phyloP scores from a whole-genome alignment of 2,888 invertebrate genomes.

The Pyrrhia umbra region DNA sequence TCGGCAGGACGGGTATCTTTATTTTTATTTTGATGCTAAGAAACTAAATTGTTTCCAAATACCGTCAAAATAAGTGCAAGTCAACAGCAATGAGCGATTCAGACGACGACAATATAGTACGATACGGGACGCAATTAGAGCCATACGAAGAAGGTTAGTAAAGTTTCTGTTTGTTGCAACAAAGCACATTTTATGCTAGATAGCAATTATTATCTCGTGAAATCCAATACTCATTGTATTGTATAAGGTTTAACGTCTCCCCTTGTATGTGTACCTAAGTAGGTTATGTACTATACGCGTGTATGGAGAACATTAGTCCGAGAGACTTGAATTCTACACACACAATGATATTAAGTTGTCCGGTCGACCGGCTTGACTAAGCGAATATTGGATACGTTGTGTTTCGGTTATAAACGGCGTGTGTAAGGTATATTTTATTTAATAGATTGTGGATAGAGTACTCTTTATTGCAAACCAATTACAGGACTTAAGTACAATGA shows the following conservation, averaged over 20 bases:
- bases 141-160: slow-evolving; percentile 95
- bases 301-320: neutral
- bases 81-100: slow-evolving; percentile 74
- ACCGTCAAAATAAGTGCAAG: slow-evolving; percentile 30
- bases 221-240: neutral
- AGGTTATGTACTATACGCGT: neutral
- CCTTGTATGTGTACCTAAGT: neutral
- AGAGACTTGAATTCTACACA: neutral
- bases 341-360: neutral
- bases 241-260: neutral
- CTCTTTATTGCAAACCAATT: too few species aligned
- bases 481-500: too few species aligned
- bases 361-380: neutral
- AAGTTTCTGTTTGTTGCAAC: neutral
- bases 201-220: neutral
- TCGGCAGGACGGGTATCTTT: neutral
- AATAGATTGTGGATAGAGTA: too few species aligned
- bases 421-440: too few species aligned
- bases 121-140: slow-evolving; percentile 95
- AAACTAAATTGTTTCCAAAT: neutral
- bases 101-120: slow-evolving; percentile 92
- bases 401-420: too few species aligned
- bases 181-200: neutral
- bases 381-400: too few species aligned
- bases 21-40: neutral